Conservation (phyloP, 1,140 invertebrate genomes). For the Oncopeltus fasciatus region DNA sequence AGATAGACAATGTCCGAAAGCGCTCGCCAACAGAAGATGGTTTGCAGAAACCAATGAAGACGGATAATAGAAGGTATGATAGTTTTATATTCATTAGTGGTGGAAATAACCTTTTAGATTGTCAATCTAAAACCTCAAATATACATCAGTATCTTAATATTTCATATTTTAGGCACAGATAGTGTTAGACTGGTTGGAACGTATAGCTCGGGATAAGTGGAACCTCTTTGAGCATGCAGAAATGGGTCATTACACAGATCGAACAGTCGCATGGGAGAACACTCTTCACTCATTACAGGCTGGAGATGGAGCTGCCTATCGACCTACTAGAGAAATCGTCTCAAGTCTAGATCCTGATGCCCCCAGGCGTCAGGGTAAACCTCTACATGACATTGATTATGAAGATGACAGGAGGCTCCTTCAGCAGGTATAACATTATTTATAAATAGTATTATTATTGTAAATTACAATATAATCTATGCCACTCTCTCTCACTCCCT, state of each 20-base stretch:
- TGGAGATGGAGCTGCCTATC: constrained; percentile 34
- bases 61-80: no score
- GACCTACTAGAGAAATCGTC: constrained; percentile 43
- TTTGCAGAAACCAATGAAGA: no score
- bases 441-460: no score
- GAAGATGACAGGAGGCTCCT: constrained; percentile 70
- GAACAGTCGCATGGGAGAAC: constrained; percentile 75
- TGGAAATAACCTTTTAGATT: no score
- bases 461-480: no score
- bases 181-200: constrained; percentile 86
- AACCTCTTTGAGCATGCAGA: constrained; percentile 37
- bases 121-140: no score
- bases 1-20: no score
- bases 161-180: constrained; percentile 54
- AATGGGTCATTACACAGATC: constrained; percentile 55
- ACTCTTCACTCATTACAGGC: constrained; percentile 65
- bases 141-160: no score
- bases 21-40: no score
- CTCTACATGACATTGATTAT: constrained; percentile 72
- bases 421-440: constrained; percentile 28
- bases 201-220: constrained; percentile 56
- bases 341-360: constrained; percentile 86
- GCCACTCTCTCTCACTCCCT: no score
- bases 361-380: constrained; percentile 57
- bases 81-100: no score